Base-by-base conservation (phyloP, 2,113 vertebrate species). In the Gavia stellata region DNA sequence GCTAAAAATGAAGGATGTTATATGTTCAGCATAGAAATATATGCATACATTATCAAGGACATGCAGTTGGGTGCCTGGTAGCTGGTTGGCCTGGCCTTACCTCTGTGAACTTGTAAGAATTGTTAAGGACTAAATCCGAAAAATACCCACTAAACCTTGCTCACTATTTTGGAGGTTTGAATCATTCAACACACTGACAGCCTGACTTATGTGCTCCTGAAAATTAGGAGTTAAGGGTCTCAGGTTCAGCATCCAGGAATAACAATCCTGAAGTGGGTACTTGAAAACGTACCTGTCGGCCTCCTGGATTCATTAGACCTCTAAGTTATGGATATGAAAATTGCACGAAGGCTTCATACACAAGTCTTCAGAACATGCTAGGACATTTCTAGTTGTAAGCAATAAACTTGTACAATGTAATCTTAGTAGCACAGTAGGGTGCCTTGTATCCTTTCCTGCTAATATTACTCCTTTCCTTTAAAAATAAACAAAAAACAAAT, bases 401-500 rank as follows among this genome's bases (percentile, higher is more conserved):
- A 86, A 82, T 24, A 93, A 86, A 90, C 42, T 78, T 10, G 2
- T 49, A 77, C 85, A 77, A 80, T 52, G 55, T 68, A 62, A 92
- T 95, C 80, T 92, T 66, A 74, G 67, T 70, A 67, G 62, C 85
- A 93, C 74, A 83, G 88, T 58, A 74, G 93, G 88, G 67, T 90
- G 72, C 14, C 58, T 91, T 73, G 70, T 81, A 96, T 12, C 9
- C 16, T 81, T 92, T 55, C 40, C 79, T 73, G 59, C 9, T 94
- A 83, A 52, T 95, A 96, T n/a, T 53, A 58, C 36, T 90, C 33
- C 28, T 94, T 92, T 85, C 58, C 52, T 87, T 93, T 94, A 94
- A 94, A 96, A 93, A 73, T 68, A 87, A 98, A 96, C 78, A 95
- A 71, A 96, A 96, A 96, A 94, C 92, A 95, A 97, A 97, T 81